Evolutionary conservation across 1,140 invertebrate species (phyloP), one percentile per base, ranked within the genome.

Genomic region (Gryllus bimaculatus): DNA sequence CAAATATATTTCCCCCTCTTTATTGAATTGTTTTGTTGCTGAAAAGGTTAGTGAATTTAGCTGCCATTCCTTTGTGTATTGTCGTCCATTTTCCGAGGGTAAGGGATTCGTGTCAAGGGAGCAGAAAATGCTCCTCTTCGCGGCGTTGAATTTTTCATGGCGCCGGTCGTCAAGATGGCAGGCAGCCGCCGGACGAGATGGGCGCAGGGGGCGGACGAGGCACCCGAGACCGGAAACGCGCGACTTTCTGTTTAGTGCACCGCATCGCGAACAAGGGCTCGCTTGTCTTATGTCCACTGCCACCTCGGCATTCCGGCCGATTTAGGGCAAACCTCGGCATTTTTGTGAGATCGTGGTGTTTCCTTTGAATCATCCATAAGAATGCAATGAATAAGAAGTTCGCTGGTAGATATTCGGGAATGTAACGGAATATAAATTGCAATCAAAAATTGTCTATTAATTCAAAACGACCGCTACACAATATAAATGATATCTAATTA

Each of bases 1-100:
- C 26, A 39, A 39, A 39, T 5, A 39, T 39, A 1, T 39, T 39
- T 39, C 5, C 26, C 5, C 26, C 26, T 39, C 5, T 39, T 10
- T 66, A 66, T 66, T 66, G 54, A 18, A 66, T 66, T 66, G 54
- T 66, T 66, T 66, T 66, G 54, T 66, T 13, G 10, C 54, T 18
- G 54, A 66, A 66, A 66, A 66, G 54, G 10, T 66, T 66, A 66
- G 54, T 13, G 54, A 66, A 66, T 66, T 66, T 66, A 66, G 54
- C 54, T 66, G 54, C 54, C 54, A 66, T 66, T 66, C 54, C 54
- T 66, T 66, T 66, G 54, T 66, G 54, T 66, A 66, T 66, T 66
- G 54, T 66, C 54, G 54, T 66, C 54, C 18, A 66, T 66, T 66
- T 66, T 66, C 18, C 54, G 54, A 66, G 54, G 54, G 54, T 66